phyloP scores from a whole-genome alignment of 2,113 vertebrate genomes.

The Taurulus bubalis region DNA sequence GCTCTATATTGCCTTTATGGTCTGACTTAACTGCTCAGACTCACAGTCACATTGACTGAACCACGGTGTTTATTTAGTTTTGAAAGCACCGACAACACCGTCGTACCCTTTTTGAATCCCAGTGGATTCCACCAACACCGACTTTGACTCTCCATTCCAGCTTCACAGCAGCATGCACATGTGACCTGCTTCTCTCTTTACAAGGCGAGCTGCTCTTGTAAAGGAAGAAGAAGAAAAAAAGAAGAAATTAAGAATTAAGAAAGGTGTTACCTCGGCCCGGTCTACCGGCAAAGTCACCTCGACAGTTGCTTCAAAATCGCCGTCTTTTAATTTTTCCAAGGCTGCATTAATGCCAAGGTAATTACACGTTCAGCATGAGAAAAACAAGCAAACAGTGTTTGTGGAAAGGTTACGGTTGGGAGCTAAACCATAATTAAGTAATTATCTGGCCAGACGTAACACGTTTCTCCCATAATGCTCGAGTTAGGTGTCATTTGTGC shows the following conservation, averaged over 20 bases:
- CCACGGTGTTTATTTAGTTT: constrained; percentile 2
- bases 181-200: constrained; percentile 21
- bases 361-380: constrained; percentile 63
- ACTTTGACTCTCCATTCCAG: constrained; percentile 17
- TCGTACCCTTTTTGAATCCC: constrained; percentile 25
- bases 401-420: constrained; percentile 69
- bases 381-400: constrained; percentile 66
- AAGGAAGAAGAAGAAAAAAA: constrained; percentile 29
- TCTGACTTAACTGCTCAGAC: neutral
- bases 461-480: constrained; percentile 62
- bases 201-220: constrained; percentile 9
- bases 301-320: constrained; percentile 9
- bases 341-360: constrained; percentile 61
- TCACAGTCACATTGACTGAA: constrained; percentile 3
- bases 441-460: constrained; percentile 68
- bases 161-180: neutral
- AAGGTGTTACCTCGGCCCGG: constrained; percentile 16
- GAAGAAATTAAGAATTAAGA: constrained; percentile 40
- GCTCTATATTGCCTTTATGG: neutral
- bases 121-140: constrained; percentile 1
- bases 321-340: constrained; percentile 58
- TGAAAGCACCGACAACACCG: neutral
- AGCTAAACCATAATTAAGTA: constrained; percentile 72
- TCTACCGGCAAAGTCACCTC: constrained; percentile 61
- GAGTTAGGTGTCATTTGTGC: constrained; percentile 47